These are phyloP conservation scores for Haplochromis burtoni DNA, from an alignment of 2,113 vertebrate species.

Conservation along the genomic window DNA sequence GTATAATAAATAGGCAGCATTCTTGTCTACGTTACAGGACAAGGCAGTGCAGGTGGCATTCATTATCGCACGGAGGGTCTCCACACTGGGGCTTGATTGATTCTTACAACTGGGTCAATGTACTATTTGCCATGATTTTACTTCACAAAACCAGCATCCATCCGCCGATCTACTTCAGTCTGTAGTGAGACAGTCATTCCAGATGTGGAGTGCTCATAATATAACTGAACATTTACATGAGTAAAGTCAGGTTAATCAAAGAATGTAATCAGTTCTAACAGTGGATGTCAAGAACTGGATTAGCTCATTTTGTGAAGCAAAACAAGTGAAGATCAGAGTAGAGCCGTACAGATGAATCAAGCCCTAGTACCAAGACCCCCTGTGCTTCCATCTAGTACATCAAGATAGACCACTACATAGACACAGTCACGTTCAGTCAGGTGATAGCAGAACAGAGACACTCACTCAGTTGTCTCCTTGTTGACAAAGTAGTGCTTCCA, in stretches of 20 bases:
- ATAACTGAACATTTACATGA: not conserved
- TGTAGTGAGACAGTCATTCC: not conserved
- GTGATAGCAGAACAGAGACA: constrained; percentile 66
- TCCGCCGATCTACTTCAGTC: not conserved
- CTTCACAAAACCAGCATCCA: constrained; percentile 21
- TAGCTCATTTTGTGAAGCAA: constrained; percentile 34
- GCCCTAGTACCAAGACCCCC: constrained; percentile 46
- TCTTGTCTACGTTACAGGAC: constrained; percentile 37
- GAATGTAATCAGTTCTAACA: not conserved
- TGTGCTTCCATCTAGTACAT: constrained; percentile 35
- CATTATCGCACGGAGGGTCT: constrained; percentile 36
- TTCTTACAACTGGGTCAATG: not conserved
- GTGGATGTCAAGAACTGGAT: not conserved
- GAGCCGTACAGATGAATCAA: constrained; percentile 24
- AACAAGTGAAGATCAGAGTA: not conserved
- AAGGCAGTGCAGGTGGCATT: constrained; percentile 54
- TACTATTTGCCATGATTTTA: not conserved
- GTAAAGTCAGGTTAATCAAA: not conserved
- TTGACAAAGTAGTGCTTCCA: constrained; percentile 58
- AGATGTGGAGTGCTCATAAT: not conserved
- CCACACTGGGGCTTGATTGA: constrained; percentile 36
- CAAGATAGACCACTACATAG: constrained; percentile 51
- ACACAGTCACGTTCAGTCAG: constrained; percentile 57
- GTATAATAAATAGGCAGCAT: constrained; percentile 52
- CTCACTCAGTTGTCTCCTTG: constrained; percentile 69